These are phyloP conservation scores for Triplophysa bombifrons DNA, from an alignment of 2,797 vertebrate species.

Conservation along the genomic window DNA sequence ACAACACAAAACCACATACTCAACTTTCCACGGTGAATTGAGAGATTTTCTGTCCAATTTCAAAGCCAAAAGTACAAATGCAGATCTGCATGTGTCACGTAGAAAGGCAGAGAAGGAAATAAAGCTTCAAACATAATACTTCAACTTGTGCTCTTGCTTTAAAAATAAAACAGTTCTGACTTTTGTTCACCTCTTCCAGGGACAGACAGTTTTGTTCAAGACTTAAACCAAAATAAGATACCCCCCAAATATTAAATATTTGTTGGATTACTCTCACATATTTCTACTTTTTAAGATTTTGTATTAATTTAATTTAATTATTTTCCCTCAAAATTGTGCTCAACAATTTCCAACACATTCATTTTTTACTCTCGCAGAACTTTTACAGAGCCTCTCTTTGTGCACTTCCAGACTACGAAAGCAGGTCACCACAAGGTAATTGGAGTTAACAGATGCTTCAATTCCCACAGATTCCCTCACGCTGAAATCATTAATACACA, in stretches of 20 bases:
- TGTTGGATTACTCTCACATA: too few relatives aligned
- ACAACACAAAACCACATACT: conserved; percentile 23
- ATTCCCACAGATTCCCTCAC: conserved; percentile 63
- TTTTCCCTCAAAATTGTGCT: not conserved
- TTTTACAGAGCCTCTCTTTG: conserved; percentile 32
- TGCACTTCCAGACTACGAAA: conserved; percentile 52
- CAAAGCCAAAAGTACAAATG: not conserved
- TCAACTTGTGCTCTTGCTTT: not conserved
- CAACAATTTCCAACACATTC: conserved; percentile 22
- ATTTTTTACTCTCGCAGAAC: conserved; percentile 28
- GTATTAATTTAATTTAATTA: not conserved
- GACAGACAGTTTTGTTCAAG: conserved; percentile 70
- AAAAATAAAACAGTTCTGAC: conserved; percentile 13
- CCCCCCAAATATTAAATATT: too few relatives aligned
- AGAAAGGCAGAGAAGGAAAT: not conserved
- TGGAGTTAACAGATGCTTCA: conserved; percentile 70
- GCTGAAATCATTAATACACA: conserved; percentile 60
- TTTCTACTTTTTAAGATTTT: not conserved
- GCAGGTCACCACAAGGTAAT: conserved; percentile 68
- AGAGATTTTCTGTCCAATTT: not conserved
- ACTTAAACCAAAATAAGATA: not conserved
- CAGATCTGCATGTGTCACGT: not conserved
- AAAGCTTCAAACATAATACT: conserved; percentile 4
- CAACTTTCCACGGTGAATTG: conserved; percentile 18
- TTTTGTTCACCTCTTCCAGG: conserved; percentile 40